These are phyloP conservation scores for Blastobasis lacticolella DNA, from an alignment of 2,888 invertebrate species.

Conservation along the genomic window DNA sequence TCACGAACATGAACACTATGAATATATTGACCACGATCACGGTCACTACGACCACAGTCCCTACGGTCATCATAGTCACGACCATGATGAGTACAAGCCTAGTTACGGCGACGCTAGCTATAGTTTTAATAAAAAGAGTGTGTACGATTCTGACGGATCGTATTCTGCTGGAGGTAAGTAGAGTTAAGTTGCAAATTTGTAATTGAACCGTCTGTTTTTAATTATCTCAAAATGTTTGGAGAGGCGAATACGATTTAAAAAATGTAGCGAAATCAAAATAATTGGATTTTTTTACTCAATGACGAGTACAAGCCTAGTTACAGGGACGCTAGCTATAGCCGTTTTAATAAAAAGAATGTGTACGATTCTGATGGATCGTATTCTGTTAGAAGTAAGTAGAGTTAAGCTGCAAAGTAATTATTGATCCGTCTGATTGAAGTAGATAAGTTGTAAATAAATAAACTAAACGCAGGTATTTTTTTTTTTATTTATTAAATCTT, in stretches of 20 bases:
- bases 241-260: constrained; percentile 16
- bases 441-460: no score
- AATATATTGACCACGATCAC: constrained; percentile 35
- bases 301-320: constrained; percentile 23
- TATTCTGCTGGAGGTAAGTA: constrained; percentile 38
- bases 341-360: constrained; percentile 25
- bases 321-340: constrained; percentile 8
- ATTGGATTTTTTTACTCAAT: no score
- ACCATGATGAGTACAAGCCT: constrained; percentile 20
- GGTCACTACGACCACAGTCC: constrained; percentile 16
- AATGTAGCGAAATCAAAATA: no score
- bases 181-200: background rate
- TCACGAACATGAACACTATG: constrained; percentile 24
- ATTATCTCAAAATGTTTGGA: no score
- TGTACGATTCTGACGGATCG: constrained; percentile 61
- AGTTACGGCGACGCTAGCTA: constrained; percentile 15
- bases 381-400: constrained; percentile 31
- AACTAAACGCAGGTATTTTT: no score
- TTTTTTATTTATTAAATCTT: no score
- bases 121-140: constrained; percentile 22
- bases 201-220: constrained; percentile 2
- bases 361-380: constrained; percentile 64
- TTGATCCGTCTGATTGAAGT: no score
- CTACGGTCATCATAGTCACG: constrained; percentile 13
- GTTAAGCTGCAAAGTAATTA: background rate